Conservation (phyloP, 2,113 vertebrate species). For the Nothoprocta perdicaria region DNA sequence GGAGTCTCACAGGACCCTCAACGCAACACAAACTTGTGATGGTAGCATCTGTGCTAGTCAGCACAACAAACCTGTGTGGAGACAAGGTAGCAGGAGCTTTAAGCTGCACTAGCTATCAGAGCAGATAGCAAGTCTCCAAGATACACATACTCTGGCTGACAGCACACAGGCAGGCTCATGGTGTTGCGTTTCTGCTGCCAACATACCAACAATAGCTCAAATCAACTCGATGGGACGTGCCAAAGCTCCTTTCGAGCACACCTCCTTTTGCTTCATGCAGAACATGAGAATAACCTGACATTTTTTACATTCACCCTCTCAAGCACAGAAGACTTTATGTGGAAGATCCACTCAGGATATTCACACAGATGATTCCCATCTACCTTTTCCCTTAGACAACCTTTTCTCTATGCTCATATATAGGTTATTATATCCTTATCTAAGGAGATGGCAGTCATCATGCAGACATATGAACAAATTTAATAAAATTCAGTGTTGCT, state of each 20-base stretch:
- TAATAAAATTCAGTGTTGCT: neutral
- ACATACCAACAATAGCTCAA: neutral
- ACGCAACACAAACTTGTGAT: neutral
- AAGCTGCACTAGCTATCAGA: too few relatives aligned
- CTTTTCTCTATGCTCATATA: too few relatives aligned
- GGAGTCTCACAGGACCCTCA: neutral
- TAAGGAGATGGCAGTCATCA: neutral
- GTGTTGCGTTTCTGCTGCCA: neutral
- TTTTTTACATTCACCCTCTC: neutral
- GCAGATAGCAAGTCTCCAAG: neutral
- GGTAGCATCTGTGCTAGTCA: neutral
- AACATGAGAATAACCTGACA: neutral
- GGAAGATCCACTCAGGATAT: neutral
- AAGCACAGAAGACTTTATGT: neutral
- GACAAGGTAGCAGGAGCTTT: neutral
- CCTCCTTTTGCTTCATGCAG: neutral
- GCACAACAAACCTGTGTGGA: neutral
- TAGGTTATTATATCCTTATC: too few relatives aligned
- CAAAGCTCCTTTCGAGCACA: neutral
- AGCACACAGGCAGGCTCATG: neutral
- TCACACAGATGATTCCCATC: neutral
- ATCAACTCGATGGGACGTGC: neutral
- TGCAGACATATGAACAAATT: neutral
- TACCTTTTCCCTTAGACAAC: too few relatives aligned
- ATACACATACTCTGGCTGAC: neutral